Conservation (phyloP, 2,113 vertebrate genomes). For the Scalopus aquaticus region DNA sequence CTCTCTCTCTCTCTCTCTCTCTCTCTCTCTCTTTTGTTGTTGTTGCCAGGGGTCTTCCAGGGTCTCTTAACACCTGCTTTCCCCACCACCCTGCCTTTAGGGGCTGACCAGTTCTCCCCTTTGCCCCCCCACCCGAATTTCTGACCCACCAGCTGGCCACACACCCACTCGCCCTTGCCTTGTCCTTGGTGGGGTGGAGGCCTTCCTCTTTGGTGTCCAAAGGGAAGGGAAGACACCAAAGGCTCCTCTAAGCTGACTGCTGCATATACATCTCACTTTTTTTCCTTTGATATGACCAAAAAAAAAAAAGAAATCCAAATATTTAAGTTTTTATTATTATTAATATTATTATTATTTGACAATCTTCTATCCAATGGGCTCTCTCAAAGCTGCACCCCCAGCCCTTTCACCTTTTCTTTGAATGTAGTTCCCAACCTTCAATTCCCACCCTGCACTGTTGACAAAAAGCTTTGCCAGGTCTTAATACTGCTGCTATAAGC, state of each 20-base stretch:
- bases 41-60: constrained; percentile 81
- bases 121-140: background rate
- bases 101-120: background rate
- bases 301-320: constrained; percentile 77
- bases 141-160: background rate
- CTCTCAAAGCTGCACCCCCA: constrained; percentile 83
- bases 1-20: too few species aligned
- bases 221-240: constrained; percentile 53
- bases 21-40: constrained; percentile 30
- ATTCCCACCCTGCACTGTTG: constrained; percentile 49
- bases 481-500: constrained; percentile 85
- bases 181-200: background rate
- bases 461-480: constrained; percentile 85
- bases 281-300: constrained; percentile 75
- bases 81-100: constrained; percentile 31
- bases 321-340: constrained; percentile 86
- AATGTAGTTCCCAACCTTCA: constrained; percentile 86
- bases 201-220: constrained; percentile 6
- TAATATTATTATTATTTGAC: constrained; percentile 88
- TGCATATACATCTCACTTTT: constrained; percentile 70
- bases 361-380: constrained; percentile 85
- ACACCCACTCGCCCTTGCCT: background rate
- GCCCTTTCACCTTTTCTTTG: constrained; percentile 85
- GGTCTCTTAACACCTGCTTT: constrained; percentile 73
- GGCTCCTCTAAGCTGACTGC: constrained; percentile 67